Conservation (phyloP, 2,797 vertebrate species). For the Philypnodon macrostomus region DNA sequence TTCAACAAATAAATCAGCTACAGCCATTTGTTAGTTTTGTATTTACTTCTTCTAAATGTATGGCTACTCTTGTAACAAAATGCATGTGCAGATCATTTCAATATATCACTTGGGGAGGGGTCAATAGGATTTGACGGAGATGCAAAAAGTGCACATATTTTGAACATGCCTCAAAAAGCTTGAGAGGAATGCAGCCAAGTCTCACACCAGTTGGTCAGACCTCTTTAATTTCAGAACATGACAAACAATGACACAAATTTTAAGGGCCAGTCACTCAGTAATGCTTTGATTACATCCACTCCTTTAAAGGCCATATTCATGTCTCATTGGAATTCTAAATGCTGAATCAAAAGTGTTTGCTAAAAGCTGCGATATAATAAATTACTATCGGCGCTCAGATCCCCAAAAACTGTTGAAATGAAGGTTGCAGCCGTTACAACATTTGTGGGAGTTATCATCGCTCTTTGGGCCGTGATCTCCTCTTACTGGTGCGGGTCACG, state of each 20-base stretch:
- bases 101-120: too few relatives aligned
- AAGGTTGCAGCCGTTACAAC: constrained; percentile 58
- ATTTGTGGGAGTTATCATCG: constrained; percentile 66
- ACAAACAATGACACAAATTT: background rate
- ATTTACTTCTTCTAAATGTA: too few relatives aligned
- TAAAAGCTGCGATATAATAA: constrained; percentile 53
- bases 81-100: too few relatives aligned
- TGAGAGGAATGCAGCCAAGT: background rate
- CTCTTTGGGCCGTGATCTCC: constrained; percentile 51
- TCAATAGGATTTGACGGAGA: too few relatives aligned
- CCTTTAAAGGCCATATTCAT: constrained; percentile 37
- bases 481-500: constrained; percentile 61
- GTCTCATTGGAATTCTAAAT: constrained; percentile 26
- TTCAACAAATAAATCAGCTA: too few relatives aligned
- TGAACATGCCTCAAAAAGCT: background rate
- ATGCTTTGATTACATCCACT: constrained; percentile 19
- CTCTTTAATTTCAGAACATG: background rate
- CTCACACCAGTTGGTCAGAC: background rate
- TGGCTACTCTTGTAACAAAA: too few relatives aligned
- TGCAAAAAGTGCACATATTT: background rate
- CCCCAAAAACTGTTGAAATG: constrained; percentile 52
- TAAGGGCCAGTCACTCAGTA: background rate
- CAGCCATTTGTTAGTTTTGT: too few relatives aligned
- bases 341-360: constrained; percentile 45
- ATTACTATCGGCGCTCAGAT: constrained; percentile 47